Base-by-base conservation (phyloP, 2,113 vertebrate species). In the Dissostichus mawsoni region DNA sequence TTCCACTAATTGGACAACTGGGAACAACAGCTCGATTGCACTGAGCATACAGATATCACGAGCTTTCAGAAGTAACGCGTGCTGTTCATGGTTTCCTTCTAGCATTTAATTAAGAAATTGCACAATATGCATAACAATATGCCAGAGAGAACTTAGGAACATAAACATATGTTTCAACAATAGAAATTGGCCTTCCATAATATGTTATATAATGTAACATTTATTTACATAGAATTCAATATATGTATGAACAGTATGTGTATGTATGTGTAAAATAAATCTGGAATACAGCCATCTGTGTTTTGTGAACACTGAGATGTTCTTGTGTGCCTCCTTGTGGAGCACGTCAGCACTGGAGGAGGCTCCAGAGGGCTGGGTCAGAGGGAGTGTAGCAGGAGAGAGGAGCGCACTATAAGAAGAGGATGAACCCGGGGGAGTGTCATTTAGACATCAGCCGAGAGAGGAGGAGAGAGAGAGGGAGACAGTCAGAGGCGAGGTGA, bases 281-380 rank as follows among this genome's bases (percentile, higher is more conserved):
- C 1, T 63, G 3, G 2, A 17, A 16, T 36, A 9, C 51, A 51
- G 6, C 18, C 33, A 25, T 56, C n/a, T 48, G 5, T 36, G 62
- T 58, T 58, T 29, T n/a, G 16, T 72, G n/a, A 66, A 44, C 51
- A 68, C 1, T 13, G 56, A 57, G 29, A 48, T 76, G 82, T 45
- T 75, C 76, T 47, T 64, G 62, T 25, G 77, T 75, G 78, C 76
- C 80, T 87, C 76, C 82, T 89, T 80, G 64, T 72, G 75, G 80
- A 81, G 71, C 48, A 68, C 90, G 90, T 91, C 85, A 93, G 89
- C 79, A 74, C 65, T 72, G 87, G 85, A 88, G 93, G 92, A 90
- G 91, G 92, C 87, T 84, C 93, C 81, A 69, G 76, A 74, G 90
- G 89, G 91, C 62, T 67, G 81, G 90, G 74, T 87, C 51, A 80